A percentile compares a stretch with the other conserved stretches of the same genome.
phyloP scores from a whole-genome alignment of 2,113 vertebrate genomes.

The Dunckerocampus dactyliophorus region DNA sequence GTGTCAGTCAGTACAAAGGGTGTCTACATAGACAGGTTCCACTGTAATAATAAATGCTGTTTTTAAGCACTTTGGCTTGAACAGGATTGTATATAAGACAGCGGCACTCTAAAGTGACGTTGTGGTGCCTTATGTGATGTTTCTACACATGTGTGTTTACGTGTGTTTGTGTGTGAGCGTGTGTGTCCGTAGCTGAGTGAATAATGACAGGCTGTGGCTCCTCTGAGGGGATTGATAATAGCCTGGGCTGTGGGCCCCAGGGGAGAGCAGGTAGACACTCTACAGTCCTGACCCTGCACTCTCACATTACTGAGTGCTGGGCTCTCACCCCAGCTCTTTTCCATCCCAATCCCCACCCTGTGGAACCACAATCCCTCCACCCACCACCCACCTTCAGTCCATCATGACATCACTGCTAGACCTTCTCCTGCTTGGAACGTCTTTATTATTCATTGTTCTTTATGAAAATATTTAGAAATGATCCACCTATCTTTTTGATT shows the following conservation, averaged over 20 bases:
- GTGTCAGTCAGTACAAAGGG: too few relatives aligned
- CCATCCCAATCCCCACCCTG: conserved; percentile 72
- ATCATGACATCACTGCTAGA: conserved; percentile 72
- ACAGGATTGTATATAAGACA: neutral
- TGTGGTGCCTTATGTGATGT: neutral
- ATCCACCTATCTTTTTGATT: too few relatives aligned
- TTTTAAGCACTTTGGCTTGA: neutral
- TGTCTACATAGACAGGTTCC: too few relatives aligned
- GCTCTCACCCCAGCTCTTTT: conserved; percentile 64
- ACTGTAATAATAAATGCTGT: too few relatives aligned
- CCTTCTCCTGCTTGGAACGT: conserved; percentile 24
- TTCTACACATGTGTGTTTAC: conserved; percentile 20
- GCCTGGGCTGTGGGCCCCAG: conserved; percentile 78
- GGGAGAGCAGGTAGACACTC: conserved; percentile 94
- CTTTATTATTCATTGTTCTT: conserved; percentile 38
- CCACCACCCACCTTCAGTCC: conserved; percentile 61
- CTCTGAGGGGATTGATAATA: conserved; percentile 90
- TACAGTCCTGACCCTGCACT: conserved; percentile 88
- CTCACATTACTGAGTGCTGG: conserved; percentile 95
- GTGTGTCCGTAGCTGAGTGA: conserved; percentile 57
- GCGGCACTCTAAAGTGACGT: neutral
- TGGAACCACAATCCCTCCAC: conserved; percentile 64
- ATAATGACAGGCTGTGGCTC: conserved; percentile 86
- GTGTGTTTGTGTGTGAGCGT: conserved; percentile 30
- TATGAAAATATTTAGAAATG: neutral